Percentiles rank a stretch among this genome's conserved stretches.
phyloP scores from a whole-genome alignment of 2,888 invertebrate genomes.

The Morinoia aosen region DNA sequence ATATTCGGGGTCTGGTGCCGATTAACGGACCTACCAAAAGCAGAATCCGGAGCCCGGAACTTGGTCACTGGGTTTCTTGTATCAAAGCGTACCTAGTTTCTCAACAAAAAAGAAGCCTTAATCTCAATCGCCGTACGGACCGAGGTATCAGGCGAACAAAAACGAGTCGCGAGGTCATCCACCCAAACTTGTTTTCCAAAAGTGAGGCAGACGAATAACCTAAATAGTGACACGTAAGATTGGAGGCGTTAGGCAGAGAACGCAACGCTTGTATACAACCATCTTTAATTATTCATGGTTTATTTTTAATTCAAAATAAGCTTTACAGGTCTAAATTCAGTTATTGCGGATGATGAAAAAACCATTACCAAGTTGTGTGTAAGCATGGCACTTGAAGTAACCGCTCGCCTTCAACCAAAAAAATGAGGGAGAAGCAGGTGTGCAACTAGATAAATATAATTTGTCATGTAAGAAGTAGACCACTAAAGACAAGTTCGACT shows the following conservation, averaged over 20 bases:
- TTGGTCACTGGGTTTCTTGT: slow-evolving; percentile 15
- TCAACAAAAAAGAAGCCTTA: neutral
- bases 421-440: neutral
- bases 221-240: neutral
- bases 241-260: neutral
- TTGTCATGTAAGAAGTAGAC: neutral
- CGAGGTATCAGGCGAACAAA: neutral
- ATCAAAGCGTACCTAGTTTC: neutral
- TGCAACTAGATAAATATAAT: neutral
- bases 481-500: neutral
- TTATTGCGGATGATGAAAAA: neutral
- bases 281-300: neutral
- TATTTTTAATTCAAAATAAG: neutral
- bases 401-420: neutral
- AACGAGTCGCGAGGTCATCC: neutral
- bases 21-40: neutral
- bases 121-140: neutral
- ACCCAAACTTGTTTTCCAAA: slow-evolving; percentile 18
- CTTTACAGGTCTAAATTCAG: neutral
- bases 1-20: neutral
- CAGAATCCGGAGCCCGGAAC: neutral
- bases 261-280: neutral
- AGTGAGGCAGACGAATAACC: neutral
- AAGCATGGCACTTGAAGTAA: neutral
- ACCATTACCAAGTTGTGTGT: neutral